Evolutionary conservation across 2,113 vertebrate genomes (phyloP).

Genomic region (Serilophus lunatus): DNA sequence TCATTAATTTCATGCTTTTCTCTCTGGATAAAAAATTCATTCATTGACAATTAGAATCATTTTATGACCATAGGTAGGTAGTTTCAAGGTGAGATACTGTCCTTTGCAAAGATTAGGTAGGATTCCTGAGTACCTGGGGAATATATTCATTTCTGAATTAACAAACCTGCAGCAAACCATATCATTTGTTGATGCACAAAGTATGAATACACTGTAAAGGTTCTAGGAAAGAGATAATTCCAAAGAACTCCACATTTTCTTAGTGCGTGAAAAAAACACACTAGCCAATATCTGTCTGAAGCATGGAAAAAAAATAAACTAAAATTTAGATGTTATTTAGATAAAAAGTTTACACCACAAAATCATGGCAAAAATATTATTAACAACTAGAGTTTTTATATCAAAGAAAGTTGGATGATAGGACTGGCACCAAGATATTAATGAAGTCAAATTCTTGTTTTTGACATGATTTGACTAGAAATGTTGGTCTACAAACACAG

Average conservation of each 20-base stretch:
- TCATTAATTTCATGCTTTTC: neutral
- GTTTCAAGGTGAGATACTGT: neutral
- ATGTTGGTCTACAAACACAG: neutral
- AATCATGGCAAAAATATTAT: neutral
- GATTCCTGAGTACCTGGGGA: neutral
- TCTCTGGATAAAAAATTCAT: neutral
- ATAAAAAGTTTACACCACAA: neutral
- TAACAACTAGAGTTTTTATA: neutral
- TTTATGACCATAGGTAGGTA: neutral
- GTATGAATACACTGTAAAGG: neutral
- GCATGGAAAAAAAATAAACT: neutral
- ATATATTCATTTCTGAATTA: neutral
- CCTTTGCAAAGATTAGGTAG: neutral
- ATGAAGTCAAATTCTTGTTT: neutral
- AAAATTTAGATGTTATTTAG: neutral
- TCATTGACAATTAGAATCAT: neutral
- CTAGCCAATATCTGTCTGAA: neutral
- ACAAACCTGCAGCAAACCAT: neutral
- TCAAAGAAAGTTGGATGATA: neutral
- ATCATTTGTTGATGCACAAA: neutral
- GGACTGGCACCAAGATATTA: neutral
- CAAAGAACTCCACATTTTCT: neutral
- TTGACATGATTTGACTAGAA: neutral
- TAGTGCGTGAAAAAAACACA: neutral
- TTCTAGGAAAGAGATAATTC: neutral